phyloP scores from a whole-genome alignment of 2,888 invertebrate genomes.

The Macrosoma leucophasiata region DNA sequence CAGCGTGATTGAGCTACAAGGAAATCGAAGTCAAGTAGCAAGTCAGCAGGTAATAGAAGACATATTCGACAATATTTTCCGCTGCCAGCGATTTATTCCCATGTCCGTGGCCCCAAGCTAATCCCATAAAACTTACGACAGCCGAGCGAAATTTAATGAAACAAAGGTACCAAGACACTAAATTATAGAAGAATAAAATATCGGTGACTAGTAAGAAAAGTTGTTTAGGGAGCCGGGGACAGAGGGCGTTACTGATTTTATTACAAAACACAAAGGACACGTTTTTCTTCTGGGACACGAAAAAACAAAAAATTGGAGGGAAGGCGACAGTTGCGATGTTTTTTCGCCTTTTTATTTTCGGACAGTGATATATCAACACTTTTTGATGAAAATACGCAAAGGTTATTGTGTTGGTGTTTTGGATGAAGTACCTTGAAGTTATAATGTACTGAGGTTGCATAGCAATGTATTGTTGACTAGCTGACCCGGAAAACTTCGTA shows the following conservation, averaged over 20 bases:
- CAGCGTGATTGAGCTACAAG: too few species aligned
- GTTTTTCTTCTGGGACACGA: constrained; percentile 43
- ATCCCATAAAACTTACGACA: constrained; percentile 21
- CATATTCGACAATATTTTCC: too few species aligned
- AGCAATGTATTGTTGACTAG: too few species aligned
- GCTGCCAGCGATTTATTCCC: too few species aligned
- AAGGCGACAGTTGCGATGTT: too few species aligned
- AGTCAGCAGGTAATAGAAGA: too few species aligned
- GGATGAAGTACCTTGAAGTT: too few species aligned
- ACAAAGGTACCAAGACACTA: constrained; percentile 50
- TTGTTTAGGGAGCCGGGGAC: constrained; percentile 57
- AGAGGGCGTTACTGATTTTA: constrained; percentile 58
- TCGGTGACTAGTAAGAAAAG: constrained; percentile 59
- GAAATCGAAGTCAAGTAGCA: too few species aligned
- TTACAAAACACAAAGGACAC: constrained; percentile 55
- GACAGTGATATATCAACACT: background rate
- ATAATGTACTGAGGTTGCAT: too few species aligned
- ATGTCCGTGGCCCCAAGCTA: too few species aligned
- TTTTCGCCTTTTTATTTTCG: background rate
- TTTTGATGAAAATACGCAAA: background rate
- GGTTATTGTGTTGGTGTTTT: background rate
- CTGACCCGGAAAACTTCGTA: too few species aligned
- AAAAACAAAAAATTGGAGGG: constrained; percentile 30
- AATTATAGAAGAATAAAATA: constrained; percentile 63
- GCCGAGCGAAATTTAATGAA: constrained; percentile 55